Evolutionary conservation across 2,888 invertebrate genomes (phyloP), one percentile per base, ranked within the genome.

Genomic region (Glyphotaelius pellucidus): DNA sequence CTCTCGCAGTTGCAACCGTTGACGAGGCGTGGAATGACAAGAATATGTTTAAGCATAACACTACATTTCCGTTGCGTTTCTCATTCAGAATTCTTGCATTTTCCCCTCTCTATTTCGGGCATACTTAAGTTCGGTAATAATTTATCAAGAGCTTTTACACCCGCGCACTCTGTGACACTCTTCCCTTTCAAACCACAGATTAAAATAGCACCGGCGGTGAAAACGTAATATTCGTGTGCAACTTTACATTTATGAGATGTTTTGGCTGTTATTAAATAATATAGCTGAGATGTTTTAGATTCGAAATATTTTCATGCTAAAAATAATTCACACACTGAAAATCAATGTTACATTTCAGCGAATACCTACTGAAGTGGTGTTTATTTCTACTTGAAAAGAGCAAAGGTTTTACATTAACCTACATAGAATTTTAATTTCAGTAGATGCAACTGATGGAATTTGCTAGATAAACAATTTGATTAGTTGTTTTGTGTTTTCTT

Each of bases 181-280:
- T 47, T 90, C 42, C 32, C 38, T 81, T 80, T 47, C 81, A 42
- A 89, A 31, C 47, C 30, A 30, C 81, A 47, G 32, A 67, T 52
- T 32, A 32, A 90, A 90, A 90, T 90, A 81, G 79, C 88, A 79
- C 88, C 2, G 19, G 67, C 67, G 11, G 67, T 79, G 67, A 88
- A 88, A 79, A 32, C 3, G 47, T 42, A 42, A 80, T 90, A 90
- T 80, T 90, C 90, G 90, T 90, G 90, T 90, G 90, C 90, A 90
- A 81, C 47, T 31, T 47, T 35, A 38, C 14, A 67, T 67, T n/a
- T n/a, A 67, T 67, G 67, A 67, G 67, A 67, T 67, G 25, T 19
- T 67, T 67, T 67, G n/a, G 67, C 67, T 67, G 25, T 67, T 67
- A 67, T 67, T 67, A n/a, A n/a, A 67, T 7, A 0, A 67, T 67